These are phyloP conservation scores for Pseudanteris insignis DNA, from an alignment of 2,888 invertebrate genomes.

Conservation along the genomic window DNA sequence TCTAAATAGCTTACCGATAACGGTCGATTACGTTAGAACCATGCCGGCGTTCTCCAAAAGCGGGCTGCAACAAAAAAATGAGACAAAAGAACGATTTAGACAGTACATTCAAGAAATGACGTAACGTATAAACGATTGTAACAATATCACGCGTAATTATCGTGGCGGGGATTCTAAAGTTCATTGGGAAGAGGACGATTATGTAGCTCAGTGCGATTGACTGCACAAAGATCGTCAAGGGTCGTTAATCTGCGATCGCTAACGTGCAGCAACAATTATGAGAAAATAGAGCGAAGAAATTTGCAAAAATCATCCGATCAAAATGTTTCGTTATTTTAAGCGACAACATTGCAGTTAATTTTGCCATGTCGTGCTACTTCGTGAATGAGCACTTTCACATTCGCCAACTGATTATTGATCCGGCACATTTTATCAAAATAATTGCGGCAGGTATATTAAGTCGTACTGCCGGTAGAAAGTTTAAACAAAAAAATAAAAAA, in stretches of 20 bases:
- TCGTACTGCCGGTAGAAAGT: constrained; percentile 15
- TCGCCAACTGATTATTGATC: constrained; percentile 23
- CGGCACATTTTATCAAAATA: constrained; percentile 33
- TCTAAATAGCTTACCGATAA: constrained; percentile 24
- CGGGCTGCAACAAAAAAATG: constrained; percentile 16
- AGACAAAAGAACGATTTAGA: not conserved
- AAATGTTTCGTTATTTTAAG: constrained; percentile 32
- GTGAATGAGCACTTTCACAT: constrained; percentile 33
- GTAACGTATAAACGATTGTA: constrained; percentile 13
- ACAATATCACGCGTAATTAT: constrained; percentile 19
- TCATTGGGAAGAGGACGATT: constrained; percentile 39
- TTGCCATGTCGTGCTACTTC: constrained; percentile 23
- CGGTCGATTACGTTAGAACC: constrained; percentile 13
- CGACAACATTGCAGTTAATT: constrained; percentile 26
- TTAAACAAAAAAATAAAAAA: constrained; percentile 1
- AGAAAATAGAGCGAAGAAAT: constrained; percentile 38
- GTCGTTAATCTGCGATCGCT: constrained; percentile 46
- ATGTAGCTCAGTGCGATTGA: constrained; percentile 34
- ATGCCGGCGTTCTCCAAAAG: constrained; percentile 12
- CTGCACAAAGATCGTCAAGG: constrained; percentile 46
- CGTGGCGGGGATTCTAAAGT: constrained; percentile 20
- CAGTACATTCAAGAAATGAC: constrained; percentile 7
- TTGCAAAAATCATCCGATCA: constrained; percentile 35
- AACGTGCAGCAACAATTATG: constrained; percentile 30
- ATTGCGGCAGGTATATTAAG: constrained; percentile 10